Evolutionary conservation across 2,888 invertebrate genomes (phyloP), one percentile per base, ranked within the genome.

Genomic region (Matsumyia berberina): DNA sequence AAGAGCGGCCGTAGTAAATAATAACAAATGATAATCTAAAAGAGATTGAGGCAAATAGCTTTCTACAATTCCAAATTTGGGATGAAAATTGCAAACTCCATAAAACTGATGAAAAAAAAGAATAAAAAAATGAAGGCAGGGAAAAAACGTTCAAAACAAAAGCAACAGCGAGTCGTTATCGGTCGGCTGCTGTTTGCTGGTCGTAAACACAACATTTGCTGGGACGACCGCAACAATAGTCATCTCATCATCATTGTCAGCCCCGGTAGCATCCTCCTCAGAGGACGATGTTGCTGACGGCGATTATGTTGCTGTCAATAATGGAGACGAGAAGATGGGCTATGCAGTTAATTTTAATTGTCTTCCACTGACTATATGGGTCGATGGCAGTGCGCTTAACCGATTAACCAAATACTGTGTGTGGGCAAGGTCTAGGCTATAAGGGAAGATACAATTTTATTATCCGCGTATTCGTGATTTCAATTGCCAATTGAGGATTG

Each of bases 31-130:
- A 85, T 85, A 85, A 85, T 85, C 85, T 77, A 86, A 86, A 86
- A 86, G 86, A 87, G 77, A 88, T 88, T 87, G 87, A 87, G 86
- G 87, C 87, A 87, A 88, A 88, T 88, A 87, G 88, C 88, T 88
- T 88, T 88, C 88, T 88, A 88, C 80, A 88, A 88, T 83, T 88
- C 88, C 88, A 88, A 88, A 88, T 88, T 88, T 87, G 88, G 88
- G 81, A 86, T 87, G 87, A 87, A 88, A 87, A 88, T 87, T 87
- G 87, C 87, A 86, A 86, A 85, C 86, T 86, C 87, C 80, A 85
- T 83, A 86, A 86, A 83, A 66, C 31, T 39, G n/a, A n/a, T 33
- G 39, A 51, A 39, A 60, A 31, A 57, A 49, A 35, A 49, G 12
- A 51, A 46, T 60, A 24, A 46, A 77, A 72, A 77, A 72, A 33